Conservation (phyloP, 37 sponge, comb jelly and placozoan genomes). For the Cliona cf. orientalis region DNA sequence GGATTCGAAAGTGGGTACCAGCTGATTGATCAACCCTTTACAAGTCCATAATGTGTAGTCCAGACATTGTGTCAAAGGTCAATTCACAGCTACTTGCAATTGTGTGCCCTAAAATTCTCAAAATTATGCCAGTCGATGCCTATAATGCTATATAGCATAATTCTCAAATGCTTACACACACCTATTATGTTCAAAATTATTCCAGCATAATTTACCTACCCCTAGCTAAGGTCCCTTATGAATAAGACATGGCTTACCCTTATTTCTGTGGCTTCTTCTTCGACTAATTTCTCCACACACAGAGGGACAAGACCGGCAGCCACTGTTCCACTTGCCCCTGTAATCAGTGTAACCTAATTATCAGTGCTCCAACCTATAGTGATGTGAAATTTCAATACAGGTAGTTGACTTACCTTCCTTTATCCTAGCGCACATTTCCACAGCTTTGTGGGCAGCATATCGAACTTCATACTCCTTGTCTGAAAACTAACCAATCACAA, state of each 20-base stretch:
- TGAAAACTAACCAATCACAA: constrained; percentile 34
- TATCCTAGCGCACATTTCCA: constrained; percentile 67
- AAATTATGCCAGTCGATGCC: too few relatives aligned
- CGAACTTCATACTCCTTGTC: constrained; percentile 54
- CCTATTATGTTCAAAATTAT: too few relatives aligned
- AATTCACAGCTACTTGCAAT: too few relatives aligned
- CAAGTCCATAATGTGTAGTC: too few relatives aligned
- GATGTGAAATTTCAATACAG: background rate
- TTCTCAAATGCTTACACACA: too few relatives aligned
- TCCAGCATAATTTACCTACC: too few relatives aligned
- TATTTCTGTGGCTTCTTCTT: constrained; percentile 31
- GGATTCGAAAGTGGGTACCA: too few relatives aligned
- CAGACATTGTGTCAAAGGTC: too few relatives aligned
- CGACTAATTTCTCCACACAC: constrained; percentile 55
- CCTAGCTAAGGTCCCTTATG: too few relatives aligned
- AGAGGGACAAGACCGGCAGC: constrained; percentile 51
- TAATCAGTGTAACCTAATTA: background rate
- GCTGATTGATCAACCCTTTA: too few relatives aligned
- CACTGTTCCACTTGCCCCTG: constrained; percentile 61
- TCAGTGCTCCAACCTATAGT: background rate
- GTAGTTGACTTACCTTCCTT: constrained; percentile 34
- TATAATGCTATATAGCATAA: too few relatives aligned
- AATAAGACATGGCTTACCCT: constrained; percentile 25
- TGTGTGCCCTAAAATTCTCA: too few relatives aligned
- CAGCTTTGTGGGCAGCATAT: constrained; percentile 44